Conservation (phyloP, 64 coral and sea anemone genomes). For the Montipora capricornis region DNA sequence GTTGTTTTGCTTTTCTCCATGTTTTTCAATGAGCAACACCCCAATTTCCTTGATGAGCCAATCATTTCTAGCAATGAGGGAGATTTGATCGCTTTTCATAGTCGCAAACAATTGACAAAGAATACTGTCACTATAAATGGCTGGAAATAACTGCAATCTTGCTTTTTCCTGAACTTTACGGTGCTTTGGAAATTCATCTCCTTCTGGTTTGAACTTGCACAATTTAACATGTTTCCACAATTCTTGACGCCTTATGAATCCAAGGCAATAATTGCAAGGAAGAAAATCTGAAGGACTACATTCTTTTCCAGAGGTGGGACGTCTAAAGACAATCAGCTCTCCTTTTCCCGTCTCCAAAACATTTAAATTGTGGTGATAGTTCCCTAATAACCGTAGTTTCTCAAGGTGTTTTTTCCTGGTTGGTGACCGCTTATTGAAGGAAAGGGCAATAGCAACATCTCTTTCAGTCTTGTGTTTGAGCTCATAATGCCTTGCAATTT, state of each 20-base stretch:
- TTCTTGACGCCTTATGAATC: conserved; percentile 35
- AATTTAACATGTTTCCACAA: conserved; percentile 58
- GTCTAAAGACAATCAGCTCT: conserved; percentile 50
- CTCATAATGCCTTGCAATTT: no score
- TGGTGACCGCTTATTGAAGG: no score
- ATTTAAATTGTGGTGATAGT: no score
- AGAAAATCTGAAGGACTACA: conserved; percentile 36
- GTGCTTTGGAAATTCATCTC: neutral
- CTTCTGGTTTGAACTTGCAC: neutral
- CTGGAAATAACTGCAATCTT: neutral
- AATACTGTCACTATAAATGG: neutral
- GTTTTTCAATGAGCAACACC: conserved; percentile 1
- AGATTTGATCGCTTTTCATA: conserved; percentile 37
- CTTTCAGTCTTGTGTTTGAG: no score
- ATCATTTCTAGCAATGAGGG: conserved; percentile 6
- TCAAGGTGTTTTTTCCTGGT: no score
- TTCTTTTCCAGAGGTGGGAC: conserved; percentile 14
- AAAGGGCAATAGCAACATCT: no score
- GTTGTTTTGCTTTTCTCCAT: neutral
- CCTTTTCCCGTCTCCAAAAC: conserved; percentile 35
- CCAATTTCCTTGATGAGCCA: conserved; percentile 42
- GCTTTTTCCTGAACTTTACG: conserved; percentile 17
- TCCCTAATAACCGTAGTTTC: no score
- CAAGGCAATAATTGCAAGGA: conserved; percentile 52
- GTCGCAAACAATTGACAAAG: no score